Evolutionary conservation across 2,888 invertebrate genomes (phyloP).

Genomic region (Yponomeuta sedellus): DNA sequence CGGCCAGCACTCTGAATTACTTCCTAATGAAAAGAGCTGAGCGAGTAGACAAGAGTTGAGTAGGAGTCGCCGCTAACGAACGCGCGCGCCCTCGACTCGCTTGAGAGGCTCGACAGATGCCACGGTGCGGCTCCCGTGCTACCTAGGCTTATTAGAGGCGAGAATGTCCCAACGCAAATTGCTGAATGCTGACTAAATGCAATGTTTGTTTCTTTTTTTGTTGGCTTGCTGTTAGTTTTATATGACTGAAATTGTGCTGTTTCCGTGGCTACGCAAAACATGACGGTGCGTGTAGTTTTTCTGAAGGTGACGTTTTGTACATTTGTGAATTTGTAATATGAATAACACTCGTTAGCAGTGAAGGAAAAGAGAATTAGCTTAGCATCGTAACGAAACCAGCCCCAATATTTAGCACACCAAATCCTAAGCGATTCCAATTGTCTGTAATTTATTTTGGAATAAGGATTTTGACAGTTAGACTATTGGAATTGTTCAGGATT

Average conservation of each 20-base stretch:
- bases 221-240: neutral
- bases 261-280: neutral
- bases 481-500: no score
- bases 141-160: constrained; percentile 16
- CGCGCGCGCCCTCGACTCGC: constrained; percentile 43
- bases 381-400: no score
- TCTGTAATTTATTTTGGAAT: no score
- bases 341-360: no score
- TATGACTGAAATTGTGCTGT: neutral
- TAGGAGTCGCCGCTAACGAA: constrained; percentile 61
- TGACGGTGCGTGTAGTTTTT: no score
- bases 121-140: constrained; percentile 22
- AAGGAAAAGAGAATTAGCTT: no score
- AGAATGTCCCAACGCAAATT: constrained; percentile 14
- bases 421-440: no score
- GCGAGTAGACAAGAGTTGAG: constrained; percentile 43
- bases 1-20: constrained; percentile 72
- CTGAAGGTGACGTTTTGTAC: no score
- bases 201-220: constrained; percentile 3
- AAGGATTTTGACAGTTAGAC: no score
- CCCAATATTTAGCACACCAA: no score
- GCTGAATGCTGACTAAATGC: constrained; percentile 5
- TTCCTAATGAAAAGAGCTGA: constrained; percentile 75
- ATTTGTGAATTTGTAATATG: no score
- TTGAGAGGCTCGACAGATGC: constrained; percentile 36